phyloP scores from a whole-genome alignment of 1,140 invertebrate genomes.

The Bombus confusus region DNA sequence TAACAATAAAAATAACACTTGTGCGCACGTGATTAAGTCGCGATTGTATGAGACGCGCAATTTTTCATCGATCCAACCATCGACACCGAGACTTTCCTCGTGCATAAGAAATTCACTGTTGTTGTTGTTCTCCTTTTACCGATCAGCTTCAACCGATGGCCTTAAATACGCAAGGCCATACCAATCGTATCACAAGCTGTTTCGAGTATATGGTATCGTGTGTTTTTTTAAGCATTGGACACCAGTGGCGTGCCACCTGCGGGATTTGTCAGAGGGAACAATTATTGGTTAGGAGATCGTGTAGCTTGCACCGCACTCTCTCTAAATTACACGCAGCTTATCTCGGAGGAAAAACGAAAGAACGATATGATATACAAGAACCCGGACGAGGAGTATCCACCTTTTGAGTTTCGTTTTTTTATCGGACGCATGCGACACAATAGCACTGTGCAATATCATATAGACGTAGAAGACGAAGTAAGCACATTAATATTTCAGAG shows the following conservation, averaged over 20 bases:
- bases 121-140: too few species aligned
- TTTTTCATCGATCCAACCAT: slow-evolving; percentile 47
- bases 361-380: slow-evolving; percentile 73
- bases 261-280: slow-evolving; percentile 82
- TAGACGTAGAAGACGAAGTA: slow-evolving; percentile 75
- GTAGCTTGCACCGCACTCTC: slow-evolving; percentile 75
- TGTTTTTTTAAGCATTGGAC: slow-evolving; percentile 79
- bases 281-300: slow-evolving; percentile 81
- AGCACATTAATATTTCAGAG: slow-evolving; percentile 41
- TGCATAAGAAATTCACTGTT: neutral
- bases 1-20: slow-evolving; percentile 13
- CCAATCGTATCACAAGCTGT: too few species aligned
- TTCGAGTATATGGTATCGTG: too few species aligned
- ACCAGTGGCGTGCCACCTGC: slow-evolving; percentile 79
- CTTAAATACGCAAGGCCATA: too few species aligned
- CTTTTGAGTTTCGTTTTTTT: slow-evolving; percentile 77
- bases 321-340: slow-evolving; percentile 64
- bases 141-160: too few species aligned
- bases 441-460: slow-evolving; percentile 78
- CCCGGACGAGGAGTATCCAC: slow-evolving; percentile 75
- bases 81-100: slow-evolving; percentile 67
- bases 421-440: slow-evolving; percentile 79
- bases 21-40: slow-evolving; percentile 28
- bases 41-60: slow-evolving; percentile 49
- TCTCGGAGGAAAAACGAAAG: slow-evolving; percentile 54